Evolutionary conservation across 1,140 invertebrate genomes (phyloP), one percentile per base, ranked within the genome.

Genomic region (Heliconius melpomene): DNA sequence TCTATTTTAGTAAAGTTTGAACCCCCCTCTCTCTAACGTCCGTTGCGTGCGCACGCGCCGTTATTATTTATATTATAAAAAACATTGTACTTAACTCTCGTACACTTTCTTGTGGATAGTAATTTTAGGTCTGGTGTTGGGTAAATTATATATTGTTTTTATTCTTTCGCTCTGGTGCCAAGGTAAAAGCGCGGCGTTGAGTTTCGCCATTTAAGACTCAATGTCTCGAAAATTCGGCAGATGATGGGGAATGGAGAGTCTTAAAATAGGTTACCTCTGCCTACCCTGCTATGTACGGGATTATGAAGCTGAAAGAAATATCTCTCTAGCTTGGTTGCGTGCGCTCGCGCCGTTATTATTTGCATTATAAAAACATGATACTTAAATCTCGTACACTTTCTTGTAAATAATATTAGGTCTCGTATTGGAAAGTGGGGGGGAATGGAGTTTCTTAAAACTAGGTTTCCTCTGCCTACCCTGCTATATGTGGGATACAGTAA

Each of bases 351-450:
- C 70, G 20, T n/a, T 76, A 75, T 78, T 84, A 86, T 86, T 79
- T 83, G 82, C 87, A 87, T 88, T 85, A 90, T 85, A 89, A 88
- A 89, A 89, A 83, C 84, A 86, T 78, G 72, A 16, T 80, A 75
- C 87, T 91, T 88, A 66, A 87, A 87, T 90, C 86, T 89, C 85
- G 88, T 87, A 83, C 86, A 85, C 83, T 91, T 89, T 88, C 85
- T 86, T 90, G 79, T 83, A 77, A 75, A 72, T 70, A 71, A 80
- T 87, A 89, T 88, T 89, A 86, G 84, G 71, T 74, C 52, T 70
- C 81, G 75, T 70, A 73, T 66, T 26, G 26, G 60, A 66, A 13
- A 13, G 6, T 32, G 32, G 13, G 40, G 32, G 13, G 40, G 40
- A 46, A 46, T 16, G 40, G 13, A 46, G 0, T 0, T 2, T 13